These are phyloP conservation scores for Sesamia inferens DNA, from an alignment of 2,888 invertebrate species.

Conservation along the genomic window DNA sequence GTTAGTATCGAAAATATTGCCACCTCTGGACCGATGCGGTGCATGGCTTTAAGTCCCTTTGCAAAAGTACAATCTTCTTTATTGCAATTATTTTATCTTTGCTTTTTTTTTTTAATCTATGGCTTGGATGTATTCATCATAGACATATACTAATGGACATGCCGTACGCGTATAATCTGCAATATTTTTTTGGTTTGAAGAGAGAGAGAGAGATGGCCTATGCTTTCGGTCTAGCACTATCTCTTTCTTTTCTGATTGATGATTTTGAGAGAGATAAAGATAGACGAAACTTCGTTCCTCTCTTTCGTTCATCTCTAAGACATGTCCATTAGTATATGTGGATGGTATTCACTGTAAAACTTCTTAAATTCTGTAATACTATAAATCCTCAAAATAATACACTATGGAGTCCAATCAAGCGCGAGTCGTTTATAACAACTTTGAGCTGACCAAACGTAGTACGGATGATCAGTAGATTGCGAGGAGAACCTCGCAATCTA, in stretches of 20 bases:
- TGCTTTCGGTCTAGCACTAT: too few relatives aligned
- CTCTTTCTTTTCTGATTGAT: too few relatives aligned
- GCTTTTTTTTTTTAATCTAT: background rate
- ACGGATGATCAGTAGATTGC: background rate
- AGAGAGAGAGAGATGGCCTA: too few relatives aligned
- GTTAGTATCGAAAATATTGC: conserved; percentile 73
- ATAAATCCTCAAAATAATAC: background rate
- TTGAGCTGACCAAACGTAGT: background rate
- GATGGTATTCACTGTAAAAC: too few relatives aligned
- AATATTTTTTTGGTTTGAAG: too few relatives aligned
- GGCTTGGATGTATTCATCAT: background rate
- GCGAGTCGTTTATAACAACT: background rate
- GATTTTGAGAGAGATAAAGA: too few relatives aligned
- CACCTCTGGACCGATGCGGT: conserved; percentile 64
- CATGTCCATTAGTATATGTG: too few relatives aligned
- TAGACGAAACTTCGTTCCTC: too few relatives aligned
- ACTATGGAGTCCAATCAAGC: background rate
- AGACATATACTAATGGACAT: too few relatives aligned
- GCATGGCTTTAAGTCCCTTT: background rate
- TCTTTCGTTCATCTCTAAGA: too few relatives aligned
- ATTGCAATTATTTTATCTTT: background rate
- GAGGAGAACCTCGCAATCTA: too few relatives aligned
- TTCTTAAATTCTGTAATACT: background rate
- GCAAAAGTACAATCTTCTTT: background rate
- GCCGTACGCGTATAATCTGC: too few relatives aligned